Evolutionary conservation across 2,113 vertebrate genomes (phyloP), one percentile per base, ranked within the genome.

Genomic region (Pangasianodon gigas): DNA sequence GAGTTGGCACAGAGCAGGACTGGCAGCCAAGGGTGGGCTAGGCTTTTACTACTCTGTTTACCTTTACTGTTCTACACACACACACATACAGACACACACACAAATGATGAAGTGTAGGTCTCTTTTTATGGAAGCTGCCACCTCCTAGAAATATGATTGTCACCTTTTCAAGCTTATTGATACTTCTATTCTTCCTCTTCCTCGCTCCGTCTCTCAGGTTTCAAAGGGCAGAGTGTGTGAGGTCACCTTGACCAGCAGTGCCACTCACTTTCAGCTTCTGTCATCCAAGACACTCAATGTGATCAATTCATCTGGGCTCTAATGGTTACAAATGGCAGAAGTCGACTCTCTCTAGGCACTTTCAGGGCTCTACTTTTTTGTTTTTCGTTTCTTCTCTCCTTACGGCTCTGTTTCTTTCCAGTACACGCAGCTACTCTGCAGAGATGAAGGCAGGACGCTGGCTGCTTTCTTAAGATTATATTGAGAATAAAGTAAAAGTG

Each of bases 1-100:
- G 91, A 96, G 94, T 96, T 97, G 96, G 96, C 92, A 95, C 94
- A 95, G 95, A 94, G 84, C 94, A 94, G 93, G 94, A 94, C 95
- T 95, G 90, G 94, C 95, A 89, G 94, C 93, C 93, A 87, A 74
- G 93, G 87, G 71, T 91, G 91, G 91, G 84, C 89, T 88, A 83
- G 94, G 93, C 94, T 89, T 93, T 95, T 95, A 92, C 91, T 90
- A 90, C 89, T 89, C 79, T 90, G 89, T 90, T 92, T 92, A 90
- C 89, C 85, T 90, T 90, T 85, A 87, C 74, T 44, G 21, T 54
- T 89, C 26, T 65, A 80, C n/a, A 81, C 74, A 60, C 75, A 82
- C 71, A 87, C 69, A 89, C 89, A 84, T 82, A 88, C 87, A 84
- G 85, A 81, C 77, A 56, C 60, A 54, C 84, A 90, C 89, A 75